Evolutionary conservation across 2,888 invertebrate species (phyloP).

Genomic region (Melieria crassipennis): DNA sequence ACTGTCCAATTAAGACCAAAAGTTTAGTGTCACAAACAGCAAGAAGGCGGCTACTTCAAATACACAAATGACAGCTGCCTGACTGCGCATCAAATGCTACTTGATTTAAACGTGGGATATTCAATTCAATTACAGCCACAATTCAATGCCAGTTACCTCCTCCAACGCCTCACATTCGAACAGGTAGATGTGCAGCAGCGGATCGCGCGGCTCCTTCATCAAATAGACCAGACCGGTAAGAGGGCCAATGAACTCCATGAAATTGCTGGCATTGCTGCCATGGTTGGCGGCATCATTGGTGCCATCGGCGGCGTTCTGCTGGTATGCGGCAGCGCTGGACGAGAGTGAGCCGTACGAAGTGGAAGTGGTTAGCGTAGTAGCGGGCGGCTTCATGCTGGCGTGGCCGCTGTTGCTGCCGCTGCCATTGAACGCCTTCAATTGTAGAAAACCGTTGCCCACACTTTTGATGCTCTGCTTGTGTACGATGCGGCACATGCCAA

Average conservation of each 20-base stretch:
- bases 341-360: slow-evolving; percentile 61
- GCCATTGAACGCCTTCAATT: slow-evolving; percentile 52
- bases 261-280: slow-evolving; percentile 49
- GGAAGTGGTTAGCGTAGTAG: slow-evolving; percentile 54
- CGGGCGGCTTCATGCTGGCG: slow-evolving; percentile 39
- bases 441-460: slow-evolving; percentile 60
- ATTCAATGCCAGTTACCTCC: slow-evolving; percentile 71
- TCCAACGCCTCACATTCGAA: slow-evolving; percentile 74
- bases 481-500: slow-evolving; percentile 66
- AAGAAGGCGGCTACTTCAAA: no score
- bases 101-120: no score
- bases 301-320: slow-evolving; percentile 18
- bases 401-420: slow-evolving; percentile 29
- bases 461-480: slow-evolving; percentile 57
- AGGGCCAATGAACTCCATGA: slow-evolving; percentile 68
- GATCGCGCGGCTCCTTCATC: slow-evolving; percentile 76
- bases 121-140: no score
- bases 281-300: slow-evolving; percentile 33
- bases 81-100: no score
- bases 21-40: no score
- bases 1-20: no score
- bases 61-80: no score
- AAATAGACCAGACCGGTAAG: slow-evolving; percentile 78
- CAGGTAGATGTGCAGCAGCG: slow-evolving; percentile 78
- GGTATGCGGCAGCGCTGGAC: slow-evolving; percentile 51